These are phyloP conservation scores for Lophochroa leadbeateri DNA, from an alignment of 2,113 vertebrate genomes.

Conservation along the genomic window DNA sequence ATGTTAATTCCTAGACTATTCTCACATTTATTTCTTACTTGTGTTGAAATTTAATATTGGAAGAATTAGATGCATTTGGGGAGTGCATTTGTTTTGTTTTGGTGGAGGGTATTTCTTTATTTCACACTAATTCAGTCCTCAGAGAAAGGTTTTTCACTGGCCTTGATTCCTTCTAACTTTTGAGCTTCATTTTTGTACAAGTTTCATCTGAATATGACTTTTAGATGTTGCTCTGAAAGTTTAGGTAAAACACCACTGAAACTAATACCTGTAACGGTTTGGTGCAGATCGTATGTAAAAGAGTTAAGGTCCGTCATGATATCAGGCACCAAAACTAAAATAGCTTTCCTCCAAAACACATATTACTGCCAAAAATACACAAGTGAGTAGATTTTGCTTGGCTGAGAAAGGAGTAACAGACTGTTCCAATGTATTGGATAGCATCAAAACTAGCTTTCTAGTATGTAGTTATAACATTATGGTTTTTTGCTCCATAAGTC, in stretches of 20 bases:
- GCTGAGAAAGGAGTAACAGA: not conserved
- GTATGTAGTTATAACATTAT: not conserved
- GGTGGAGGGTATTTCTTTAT: not conserved
- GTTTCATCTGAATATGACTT: not conserved
- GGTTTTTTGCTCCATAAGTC: not conserved
- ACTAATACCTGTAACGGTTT: not conserved
- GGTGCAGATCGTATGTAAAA: not conserved
- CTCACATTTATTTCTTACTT: not conserved
- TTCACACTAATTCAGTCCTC: not conserved
- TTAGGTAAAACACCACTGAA: not conserved
- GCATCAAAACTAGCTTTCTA: not conserved
- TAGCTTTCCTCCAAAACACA: not conserved
- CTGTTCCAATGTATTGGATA: not conserved
- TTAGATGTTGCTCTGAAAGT: not conserved
- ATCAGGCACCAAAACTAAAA: not conserved
- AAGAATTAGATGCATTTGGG: not conserved
- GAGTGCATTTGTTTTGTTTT: not conserved
- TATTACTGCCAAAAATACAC: not conserved
- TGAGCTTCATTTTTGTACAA: not conserved
- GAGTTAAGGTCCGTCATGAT: not conserved
- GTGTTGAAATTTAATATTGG: not conserved
- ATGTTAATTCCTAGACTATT: not conserved
- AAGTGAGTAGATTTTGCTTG: not conserved
- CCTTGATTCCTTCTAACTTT: not conserved
- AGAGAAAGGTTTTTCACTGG: not conserved